These are phyloP conservation scores for Alsophila aescularia DNA, from an alignment of 2,888 invertebrate genomes.

Conservation along the genomic window DNA sequence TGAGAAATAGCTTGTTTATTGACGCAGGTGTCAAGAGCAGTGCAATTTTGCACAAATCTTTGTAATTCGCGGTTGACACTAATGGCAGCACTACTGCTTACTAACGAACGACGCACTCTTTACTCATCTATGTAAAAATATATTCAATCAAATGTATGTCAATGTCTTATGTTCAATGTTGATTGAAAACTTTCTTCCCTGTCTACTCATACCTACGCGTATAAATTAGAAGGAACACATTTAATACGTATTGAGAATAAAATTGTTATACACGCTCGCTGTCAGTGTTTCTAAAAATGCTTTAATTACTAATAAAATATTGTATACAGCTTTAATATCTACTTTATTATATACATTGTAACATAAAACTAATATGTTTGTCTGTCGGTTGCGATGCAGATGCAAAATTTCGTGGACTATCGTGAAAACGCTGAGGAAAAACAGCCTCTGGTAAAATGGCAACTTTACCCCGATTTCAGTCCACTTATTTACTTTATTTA, in stretches of 20 bases:
- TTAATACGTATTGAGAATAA: not conserved
- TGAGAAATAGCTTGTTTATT: too few relatives aligned
- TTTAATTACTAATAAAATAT: constrained; percentile 27
- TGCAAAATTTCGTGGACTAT: constrained; percentile 95
- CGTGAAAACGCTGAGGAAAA: constrained; percentile 95
- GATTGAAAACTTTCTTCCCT: too few relatives aligned
- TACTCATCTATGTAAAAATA: too few relatives aligned
- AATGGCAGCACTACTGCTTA: too few relatives aligned
- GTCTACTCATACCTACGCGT: too few relatives aligned
- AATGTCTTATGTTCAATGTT: too few relatives aligned
- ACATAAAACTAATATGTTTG: constrained; percentile 74
- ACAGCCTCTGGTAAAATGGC: constrained; percentile 93
- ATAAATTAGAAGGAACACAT: not conserved
- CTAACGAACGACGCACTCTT: too few relatives aligned
- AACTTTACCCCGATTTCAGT: constrained; percentile 70
- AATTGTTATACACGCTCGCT: constrained; percentile 16
- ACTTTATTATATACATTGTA: constrained; percentile 45
- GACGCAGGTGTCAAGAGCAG: too few relatives aligned
- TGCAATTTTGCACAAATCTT: too few relatives aligned
- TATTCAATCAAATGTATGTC: too few relatives aligned
- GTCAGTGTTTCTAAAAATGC: constrained; percentile 42
- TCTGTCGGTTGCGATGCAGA: constrained; percentile 85
- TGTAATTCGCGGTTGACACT: too few relatives aligned
- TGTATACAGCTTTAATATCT: constrained; percentile 32
- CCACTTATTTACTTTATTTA: constrained; percentile 72